Evolutionary conservation across 2,113 vertebrate genomes (phyloP), one percentile per base, ranked within the genome.

Genomic region (Talpa occidentalis): DNA sequence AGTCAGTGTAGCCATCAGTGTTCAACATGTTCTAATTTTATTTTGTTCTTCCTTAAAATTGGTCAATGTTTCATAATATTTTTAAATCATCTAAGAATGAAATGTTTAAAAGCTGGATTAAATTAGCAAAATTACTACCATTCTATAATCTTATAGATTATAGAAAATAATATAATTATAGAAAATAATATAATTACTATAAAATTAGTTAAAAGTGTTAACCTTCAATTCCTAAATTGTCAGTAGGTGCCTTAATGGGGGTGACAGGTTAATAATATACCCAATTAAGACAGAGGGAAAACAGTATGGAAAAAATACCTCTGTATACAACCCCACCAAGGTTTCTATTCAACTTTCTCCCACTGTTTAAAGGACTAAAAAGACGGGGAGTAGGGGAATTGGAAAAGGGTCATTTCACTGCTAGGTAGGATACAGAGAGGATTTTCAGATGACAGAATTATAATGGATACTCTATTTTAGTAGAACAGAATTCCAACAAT

Each of bases 1-100:
- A 11, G 11, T 72, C 26, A 37, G 28, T 54, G 22, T 40, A 32
- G 66, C 32, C 42, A 32, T 47, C 60, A 84, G 11, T 7, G 9
- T 1, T 81, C 30, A n/a, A 52, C 69, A 32, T 37, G 64, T 72
- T 60, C 28, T 49, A 66, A 87, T 92, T 67, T 95, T 93, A 94
- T 79, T 93, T 94, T 86, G 72, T 64, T 86, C 37, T 85, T 85
- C 90, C 47, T 90, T 90, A 49, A 96, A 96, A 89, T 28, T 79
- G 64, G 22, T 73, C 62, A 88, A 0, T 70, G 85, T 81, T 84
- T 87, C 80, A 44, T 10, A 77, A 10, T 42, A 77, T 67, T 81
- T 70, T 67, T 70, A 95, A 91, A n/a, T 79, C 28, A 90, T 37
- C 10, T 90, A 84, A 85, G 16, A 73, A 15, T 89, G 7, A 94